phyloP scores from a whole-genome alignment of 2,797 vertebrate species.

The Erpetoichthys calabaricus region DNA sequence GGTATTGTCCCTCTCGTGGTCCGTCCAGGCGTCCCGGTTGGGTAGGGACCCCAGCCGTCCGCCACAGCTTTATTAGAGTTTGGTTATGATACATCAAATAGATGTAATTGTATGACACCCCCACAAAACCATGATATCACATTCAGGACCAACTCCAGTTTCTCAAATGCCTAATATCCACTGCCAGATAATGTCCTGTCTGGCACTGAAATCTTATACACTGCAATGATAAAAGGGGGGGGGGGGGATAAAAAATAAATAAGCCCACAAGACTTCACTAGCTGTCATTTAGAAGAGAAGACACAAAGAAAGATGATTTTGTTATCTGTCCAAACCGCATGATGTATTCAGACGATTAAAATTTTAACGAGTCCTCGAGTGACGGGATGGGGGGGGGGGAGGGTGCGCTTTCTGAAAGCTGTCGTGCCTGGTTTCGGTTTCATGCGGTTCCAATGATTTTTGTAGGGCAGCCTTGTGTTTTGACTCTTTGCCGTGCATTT shows the following conservation, averaged over 20 bases:
- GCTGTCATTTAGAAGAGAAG: conserved; percentile 34
- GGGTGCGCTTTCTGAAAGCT: conserved; percentile 30
- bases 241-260: conserved; percentile 34
- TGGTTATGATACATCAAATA: too few relatives aligned
- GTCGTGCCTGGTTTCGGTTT: conserved; percentile 47
- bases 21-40: too few relatives aligned
- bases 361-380: conserved; percentile 64
- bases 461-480: conserved; percentile 45
- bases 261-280: conserved; percentile 26
- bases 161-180: too few relatives aligned
- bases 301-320: conserved; percentile 44
- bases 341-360: conserved; percentile 70
- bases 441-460: conserved; percentile 52
- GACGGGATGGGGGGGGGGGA: conserved; percentile 30
- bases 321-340: conserved; percentile 58
- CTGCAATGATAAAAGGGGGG: conserved; percentile 40
- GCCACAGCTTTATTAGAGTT: too few relatives aligned
- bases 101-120: too few relatives aligned
- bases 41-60: too few relatives aligned
- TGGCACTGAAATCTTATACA: conserved; percentile 42
- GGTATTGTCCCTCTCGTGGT: too few relatives aligned
- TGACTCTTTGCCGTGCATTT: conserved; percentile 36
- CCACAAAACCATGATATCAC: too few relatives aligned
- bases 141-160: too few relatives aligned
- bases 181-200: conserved; percentile 25